Conservation (phyloP, 2,113 vertebrate species). For the Calidris pygmaea region DNA sequence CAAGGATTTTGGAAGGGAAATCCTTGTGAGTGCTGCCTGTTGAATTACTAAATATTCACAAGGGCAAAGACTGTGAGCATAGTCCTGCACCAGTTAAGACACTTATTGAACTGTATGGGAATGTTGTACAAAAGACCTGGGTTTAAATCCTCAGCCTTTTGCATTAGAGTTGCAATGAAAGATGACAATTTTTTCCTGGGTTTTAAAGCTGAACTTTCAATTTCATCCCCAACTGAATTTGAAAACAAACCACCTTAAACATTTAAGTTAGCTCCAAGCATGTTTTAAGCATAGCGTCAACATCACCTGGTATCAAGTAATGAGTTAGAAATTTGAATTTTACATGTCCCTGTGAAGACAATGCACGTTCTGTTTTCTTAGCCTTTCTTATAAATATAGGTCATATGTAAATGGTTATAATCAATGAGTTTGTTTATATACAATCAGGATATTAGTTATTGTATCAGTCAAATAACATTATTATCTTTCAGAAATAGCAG, state of each 20-base stretch:
- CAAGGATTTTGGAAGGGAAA: background rate
- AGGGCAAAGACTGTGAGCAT: background rate
- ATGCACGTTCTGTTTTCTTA: background rate
- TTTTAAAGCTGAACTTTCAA: background rate
- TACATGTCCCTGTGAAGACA: background rate
- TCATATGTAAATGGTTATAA: background rate
- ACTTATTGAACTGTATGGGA: background rate
- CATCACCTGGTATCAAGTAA: background rate
- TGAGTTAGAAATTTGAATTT: background rate
- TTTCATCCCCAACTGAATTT: background rate
- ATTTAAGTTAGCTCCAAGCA: background rate
- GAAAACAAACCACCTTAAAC: background rate
- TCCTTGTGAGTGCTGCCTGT: background rate
- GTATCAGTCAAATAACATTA: background rate
- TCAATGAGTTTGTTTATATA: background rate
- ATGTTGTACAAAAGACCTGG: background rate
- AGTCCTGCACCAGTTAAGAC: background rate
- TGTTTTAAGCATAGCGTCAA: background rate
- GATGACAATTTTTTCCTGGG: background rate
- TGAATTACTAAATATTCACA: slow-evolving; percentile 20
- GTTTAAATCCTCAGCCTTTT: background rate
- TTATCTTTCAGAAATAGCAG: background rate
- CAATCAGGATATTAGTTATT: background rate
- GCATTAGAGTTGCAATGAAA: background rate
- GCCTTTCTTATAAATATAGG: background rate